Conservation (phyloP, 2,888 invertebrate genomes). For the Polydrusus cervinus region DNA sequence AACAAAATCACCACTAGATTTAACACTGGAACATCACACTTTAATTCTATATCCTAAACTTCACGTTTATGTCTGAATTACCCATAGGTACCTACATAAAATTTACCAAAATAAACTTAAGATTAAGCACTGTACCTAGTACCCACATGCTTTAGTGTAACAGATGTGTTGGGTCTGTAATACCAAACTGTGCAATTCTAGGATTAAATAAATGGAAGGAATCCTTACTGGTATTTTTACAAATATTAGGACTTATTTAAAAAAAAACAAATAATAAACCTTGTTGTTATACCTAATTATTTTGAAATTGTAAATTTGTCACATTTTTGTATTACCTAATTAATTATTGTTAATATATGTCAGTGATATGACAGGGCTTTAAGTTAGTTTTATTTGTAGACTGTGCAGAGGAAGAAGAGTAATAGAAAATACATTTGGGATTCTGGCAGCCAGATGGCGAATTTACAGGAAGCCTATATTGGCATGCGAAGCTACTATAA, state of each 20-base stretch:
- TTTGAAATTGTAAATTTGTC: neutral
- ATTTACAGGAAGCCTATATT: constrained; percentile 17
- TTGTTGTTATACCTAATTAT: neutral
- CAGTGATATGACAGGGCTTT: neutral
- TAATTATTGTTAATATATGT: neutral
- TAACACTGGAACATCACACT: no score
- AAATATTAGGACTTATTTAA: constrained; percentile 6
- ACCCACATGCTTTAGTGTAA: no score
- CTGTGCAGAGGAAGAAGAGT: constrained; percentile 1
- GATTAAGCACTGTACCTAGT: no score
- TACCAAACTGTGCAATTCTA: no score
- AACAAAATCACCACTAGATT: constrained; percentile 17
- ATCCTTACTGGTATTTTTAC: neutral
- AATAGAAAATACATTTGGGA: constrained; percentile 1
- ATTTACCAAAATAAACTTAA: no score
- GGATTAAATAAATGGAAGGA: no score
- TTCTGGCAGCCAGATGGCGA: neutral
- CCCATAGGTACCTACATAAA: no score
- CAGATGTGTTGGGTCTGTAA: no score
- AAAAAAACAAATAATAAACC: neutral
- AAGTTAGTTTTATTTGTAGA: neutral
- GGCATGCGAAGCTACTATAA: constrained; percentile 24
- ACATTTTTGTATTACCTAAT: neutral
- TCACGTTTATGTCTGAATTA: no score
- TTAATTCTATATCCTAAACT: no score